phyloP scores from a whole-genome alignment of 2,113 vertebrate species.

The Oreochromis spilurus region DNA sequence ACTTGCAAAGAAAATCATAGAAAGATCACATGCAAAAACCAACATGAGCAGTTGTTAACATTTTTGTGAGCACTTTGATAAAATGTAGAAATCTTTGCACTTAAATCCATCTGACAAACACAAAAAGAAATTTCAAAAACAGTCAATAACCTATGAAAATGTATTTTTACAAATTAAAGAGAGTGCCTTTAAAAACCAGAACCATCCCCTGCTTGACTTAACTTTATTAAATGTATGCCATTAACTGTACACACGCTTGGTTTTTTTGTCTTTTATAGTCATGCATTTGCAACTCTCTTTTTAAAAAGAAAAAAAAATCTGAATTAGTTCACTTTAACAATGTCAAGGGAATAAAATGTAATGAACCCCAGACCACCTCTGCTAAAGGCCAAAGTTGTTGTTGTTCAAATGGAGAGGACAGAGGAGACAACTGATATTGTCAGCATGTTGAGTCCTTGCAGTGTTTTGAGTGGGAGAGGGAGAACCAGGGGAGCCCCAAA shows the following conservation, averaged over 20 bases:
- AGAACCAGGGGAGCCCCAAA: slow-evolving; percentile 67
- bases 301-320: too few relatives aligned
- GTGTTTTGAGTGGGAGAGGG: slow-evolving; percentile 49
- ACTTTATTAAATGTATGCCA: not conserved
- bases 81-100: not conserved
- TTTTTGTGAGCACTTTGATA: not conserved
- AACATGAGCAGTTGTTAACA: not conserved
- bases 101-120: not conserved
- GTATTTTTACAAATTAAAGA: not conserved
- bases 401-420: slow-evolving; percentile 48
- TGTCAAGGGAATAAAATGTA: slow-evolving; percentile 26
- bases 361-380: slow-evolving; percentile 4
- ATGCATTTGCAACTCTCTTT: not conserved
- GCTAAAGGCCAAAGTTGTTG: slow-evolving; percentile 43
- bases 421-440: slow-evolving; percentile 61
- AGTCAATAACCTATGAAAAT: not conserved
- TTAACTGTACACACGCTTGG: not conserved
- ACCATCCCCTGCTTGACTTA: not conserved
- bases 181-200: not conserved
- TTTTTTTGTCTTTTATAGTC: not conserved
- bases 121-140: not conserved
- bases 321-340: slow-evolving; percentile 4
- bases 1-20: not conserved
- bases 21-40: not conserved
- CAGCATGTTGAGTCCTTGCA: slow-evolving; percentile 59